A percentile compares a stretch with the other conserved stretches of the same genome.
phyloP scores from a whole-genome alignment of 2,797 vertebrate species.

The Lacerta agilis region DNA sequence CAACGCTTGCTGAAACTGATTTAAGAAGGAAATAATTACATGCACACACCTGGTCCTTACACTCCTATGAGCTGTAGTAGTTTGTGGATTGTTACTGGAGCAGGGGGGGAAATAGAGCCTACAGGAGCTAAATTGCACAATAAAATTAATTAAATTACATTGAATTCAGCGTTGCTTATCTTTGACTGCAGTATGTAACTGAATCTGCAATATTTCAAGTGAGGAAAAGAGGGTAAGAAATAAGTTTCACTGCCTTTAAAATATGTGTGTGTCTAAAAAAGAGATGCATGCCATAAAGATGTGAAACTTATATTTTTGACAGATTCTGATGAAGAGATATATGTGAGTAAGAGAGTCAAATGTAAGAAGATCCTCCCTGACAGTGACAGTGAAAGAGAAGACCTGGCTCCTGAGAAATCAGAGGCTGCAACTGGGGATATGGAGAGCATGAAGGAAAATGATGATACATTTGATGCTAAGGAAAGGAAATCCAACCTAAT shows the following conservation, averaged over 20 bases:
- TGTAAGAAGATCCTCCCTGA: conserved; percentile 84
- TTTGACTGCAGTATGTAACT: background rate
- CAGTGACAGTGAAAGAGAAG: conserved; percentile 89
- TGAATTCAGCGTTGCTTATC: background rate
- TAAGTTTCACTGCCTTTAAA: background rate
- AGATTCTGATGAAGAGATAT: conserved; percentile 92
- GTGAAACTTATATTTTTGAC: conserved; percentile 36
- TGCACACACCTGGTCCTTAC: background rate
- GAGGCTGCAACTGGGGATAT: conserved; percentile 11
- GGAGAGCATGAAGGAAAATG: conserved; percentile 65
- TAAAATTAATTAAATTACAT: background rate
- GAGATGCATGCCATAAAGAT: conserved; percentile 13
- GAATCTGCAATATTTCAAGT: background rate
- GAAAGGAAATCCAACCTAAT: conserved; percentile 57
- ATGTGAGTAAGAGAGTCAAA: conserved; percentile 81
- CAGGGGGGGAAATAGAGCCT: background rate
- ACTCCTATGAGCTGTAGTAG: background rate
- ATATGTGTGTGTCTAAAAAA: background rate
- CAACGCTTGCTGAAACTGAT: background rate
- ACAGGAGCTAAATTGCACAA: background rate
- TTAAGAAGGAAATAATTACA: background rate
- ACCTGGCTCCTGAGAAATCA: background rate
- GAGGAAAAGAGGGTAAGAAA: background rate
- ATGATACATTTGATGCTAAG: conserved; percentile 24
- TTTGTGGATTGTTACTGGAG: background rate